phyloP scores from a whole-genome alignment of 2,888 invertebrate species.

The Mechanitis mazaeus region DNA sequence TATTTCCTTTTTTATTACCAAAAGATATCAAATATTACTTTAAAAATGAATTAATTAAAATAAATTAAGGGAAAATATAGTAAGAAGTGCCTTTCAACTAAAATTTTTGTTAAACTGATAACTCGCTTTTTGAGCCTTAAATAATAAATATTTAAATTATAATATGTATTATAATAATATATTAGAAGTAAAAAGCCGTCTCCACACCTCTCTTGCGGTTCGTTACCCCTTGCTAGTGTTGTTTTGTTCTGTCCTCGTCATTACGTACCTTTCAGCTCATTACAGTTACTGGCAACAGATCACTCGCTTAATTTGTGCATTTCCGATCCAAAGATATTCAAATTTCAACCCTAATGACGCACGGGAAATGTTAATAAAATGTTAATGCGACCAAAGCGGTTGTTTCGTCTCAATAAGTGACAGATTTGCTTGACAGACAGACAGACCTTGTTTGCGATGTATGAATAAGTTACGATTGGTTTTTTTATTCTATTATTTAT shows the following conservation, averaged over 20 bases:
- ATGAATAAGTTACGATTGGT: slow-evolving; percentile 73
- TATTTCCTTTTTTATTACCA: too few relatives aligned
- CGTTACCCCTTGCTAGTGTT: slow-evolving; percentile 65
- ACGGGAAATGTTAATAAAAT: slow-evolving; percentile 75
- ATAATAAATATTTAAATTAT: too few relatives aligned
- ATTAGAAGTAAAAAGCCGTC: slow-evolving; percentile 33
- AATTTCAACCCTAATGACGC: slow-evolving; percentile 74
- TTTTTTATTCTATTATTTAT: slow-evolving; percentile 53
- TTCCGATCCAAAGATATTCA: slow-evolving; percentile 76
- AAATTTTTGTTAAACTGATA: too few relatives aligned
- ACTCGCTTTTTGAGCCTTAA: too few relatives aligned
- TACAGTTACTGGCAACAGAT: slow-evolving; percentile 71
- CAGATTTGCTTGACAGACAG: slow-evolving; percentile 76
- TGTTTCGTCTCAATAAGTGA: slow-evolving; percentile 66
- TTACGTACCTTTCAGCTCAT: slow-evolving; percentile 72
- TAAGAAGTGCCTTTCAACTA: too few relatives aligned
- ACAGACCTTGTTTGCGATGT: slow-evolving; percentile 63
- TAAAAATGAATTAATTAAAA: too few relatives aligned
- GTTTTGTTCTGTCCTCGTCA: slow-evolving; percentile 71
- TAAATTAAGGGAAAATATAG: too few relatives aligned
- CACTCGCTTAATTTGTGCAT: slow-evolving; percentile 76
- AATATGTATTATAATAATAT: too few relatives aligned
- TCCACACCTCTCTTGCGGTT: slow-evolving; percentile 42
- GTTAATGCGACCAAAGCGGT: slow-evolving; percentile 72
- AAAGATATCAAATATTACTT: too few relatives aligned